phyloP scores from a whole-genome alignment of 2,113 vertebrate genomes.

The Daphoenositta chrysoptera region DNA sequence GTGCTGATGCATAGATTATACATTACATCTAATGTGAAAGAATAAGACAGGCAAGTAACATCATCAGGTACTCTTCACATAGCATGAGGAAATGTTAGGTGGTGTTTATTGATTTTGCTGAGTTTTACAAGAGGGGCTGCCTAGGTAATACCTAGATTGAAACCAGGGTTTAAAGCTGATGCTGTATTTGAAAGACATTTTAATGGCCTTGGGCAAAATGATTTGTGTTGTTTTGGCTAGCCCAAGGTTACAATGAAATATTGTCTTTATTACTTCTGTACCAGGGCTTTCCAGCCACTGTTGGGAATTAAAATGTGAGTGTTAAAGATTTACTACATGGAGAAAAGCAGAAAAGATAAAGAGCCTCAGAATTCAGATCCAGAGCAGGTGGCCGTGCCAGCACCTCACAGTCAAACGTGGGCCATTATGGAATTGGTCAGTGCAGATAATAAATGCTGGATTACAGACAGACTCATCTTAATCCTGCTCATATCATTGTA shows the following conservation, averaged over 20 bases:
- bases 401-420: neutral
- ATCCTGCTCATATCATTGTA: slow-evolving; percentile 17
- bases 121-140: neutral
- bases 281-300: neutral
- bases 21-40: neutral
- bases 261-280: slow-evolving; percentile 5
- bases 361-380: neutral
- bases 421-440: slow-evolving; percentile 22
- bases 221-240: slow-evolving; percentile 43
- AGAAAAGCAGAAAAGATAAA: slow-evolving; percentile 19
- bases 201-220: slow-evolving; percentile 22
- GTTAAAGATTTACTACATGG: neutral
- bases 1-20: neutral
- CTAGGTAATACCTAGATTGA: neutral
- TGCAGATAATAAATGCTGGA: slow-evolving; percentile 42
- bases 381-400: neutral
- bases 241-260: slow-evolving; percentile 52
- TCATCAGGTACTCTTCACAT: neutral
- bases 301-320: slow-evolving; percentile 7
- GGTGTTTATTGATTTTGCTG: slow-evolving; percentile 27
- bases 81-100: neutral
- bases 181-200: slow-evolving; percentile 23
- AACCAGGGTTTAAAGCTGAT: slow-evolving; percentile 12
- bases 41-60: neutral
- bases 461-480: slow-evolving; percentile 52